Evolutionary conservation across 2,797 vertebrate genomes (phyloP).

Genomic region (Poeciliopsis presidionis): DNA sequence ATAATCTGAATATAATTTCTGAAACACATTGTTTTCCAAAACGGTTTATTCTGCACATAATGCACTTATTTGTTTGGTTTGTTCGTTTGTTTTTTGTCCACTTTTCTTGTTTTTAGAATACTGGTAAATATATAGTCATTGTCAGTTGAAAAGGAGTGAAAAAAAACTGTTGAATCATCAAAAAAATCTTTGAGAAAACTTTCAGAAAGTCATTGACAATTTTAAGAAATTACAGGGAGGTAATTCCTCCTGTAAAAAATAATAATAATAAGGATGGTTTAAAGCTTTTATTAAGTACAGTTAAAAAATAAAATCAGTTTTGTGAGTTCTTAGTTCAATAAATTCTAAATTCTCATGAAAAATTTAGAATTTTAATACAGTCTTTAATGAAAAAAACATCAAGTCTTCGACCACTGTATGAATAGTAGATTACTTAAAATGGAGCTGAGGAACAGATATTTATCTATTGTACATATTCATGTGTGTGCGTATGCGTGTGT

Average conservation of each 20-base stretch:
- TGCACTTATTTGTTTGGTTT: not conserved
- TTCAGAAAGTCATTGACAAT: not conserved
- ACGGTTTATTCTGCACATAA: not conserved
- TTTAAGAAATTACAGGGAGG: not conserved
- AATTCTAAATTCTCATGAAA: not conserved
- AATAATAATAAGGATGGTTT: not conserved
- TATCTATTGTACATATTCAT: constrained; percentile 8
- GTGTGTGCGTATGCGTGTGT: constrained; percentile 9
- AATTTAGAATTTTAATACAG: constrained; percentile 15
- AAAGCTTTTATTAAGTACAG: not conserved
- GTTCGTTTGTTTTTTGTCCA: not conserved
- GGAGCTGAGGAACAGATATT: constrained; percentile 44
- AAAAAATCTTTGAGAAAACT: not conserved
- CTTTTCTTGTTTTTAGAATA: not conserved
- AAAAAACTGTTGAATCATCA: not conserved
- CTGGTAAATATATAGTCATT: not conserved
- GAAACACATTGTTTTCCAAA: not conserved
- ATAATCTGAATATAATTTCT: not conserved
- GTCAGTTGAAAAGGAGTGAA: not conserved
- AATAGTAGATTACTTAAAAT: constrained; percentile 40
- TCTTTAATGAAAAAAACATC: constrained; percentile 13
- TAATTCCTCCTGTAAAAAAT: not conserved
- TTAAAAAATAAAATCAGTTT: not conserved
- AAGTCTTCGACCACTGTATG: constrained; percentile 11
- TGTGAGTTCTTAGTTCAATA: not conserved